A percentile compares a stretch with the other conserved stretches of the same genome.
phyloP scores from a whole-genome alignment of 2,113 vertebrate genomes.

The Haemorhous mexicanus region DNA sequence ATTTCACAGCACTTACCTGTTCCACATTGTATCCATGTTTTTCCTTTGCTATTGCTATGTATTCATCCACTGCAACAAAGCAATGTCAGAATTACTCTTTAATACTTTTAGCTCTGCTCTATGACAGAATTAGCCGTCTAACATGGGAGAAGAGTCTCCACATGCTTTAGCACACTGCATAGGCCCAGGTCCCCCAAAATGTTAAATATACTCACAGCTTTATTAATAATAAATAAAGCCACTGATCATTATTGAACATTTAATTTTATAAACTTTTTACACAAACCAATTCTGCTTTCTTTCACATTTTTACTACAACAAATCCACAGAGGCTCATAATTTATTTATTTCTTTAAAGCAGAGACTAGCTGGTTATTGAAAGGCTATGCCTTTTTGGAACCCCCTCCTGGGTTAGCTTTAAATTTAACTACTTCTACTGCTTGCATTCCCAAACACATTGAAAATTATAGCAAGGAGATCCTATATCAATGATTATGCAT shows the following conservation, averaged over 20 bases:
- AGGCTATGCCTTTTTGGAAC: not conserved
- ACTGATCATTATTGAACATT: not conserved
- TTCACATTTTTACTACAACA: not conserved
- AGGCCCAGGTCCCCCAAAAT: not conserved
- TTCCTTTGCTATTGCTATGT: constrained; percentile 97
- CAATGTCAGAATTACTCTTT: constrained; percentile 53
- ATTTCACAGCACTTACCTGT: constrained; percentile 79
- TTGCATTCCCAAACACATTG: accelerated
- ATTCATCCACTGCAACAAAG: constrained; percentile 92
- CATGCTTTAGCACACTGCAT: not conserved
- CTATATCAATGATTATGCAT: not conserved
- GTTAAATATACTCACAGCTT: not conserved
- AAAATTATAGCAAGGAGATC: not conserved
- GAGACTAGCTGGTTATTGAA: not conserved
- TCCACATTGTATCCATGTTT: constrained; percentile 98
- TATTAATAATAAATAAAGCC: not conserved
- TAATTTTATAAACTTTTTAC: not conserved
- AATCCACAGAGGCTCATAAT: not conserved
- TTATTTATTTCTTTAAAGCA: not conserved
- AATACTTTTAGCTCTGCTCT: not conserved
- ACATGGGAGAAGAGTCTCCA: not conserved
- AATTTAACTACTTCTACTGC: not conserved
- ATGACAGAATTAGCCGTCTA: not conserved
- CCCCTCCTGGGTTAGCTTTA: not conserved
- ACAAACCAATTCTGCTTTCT: not conserved